Base-by-base conservation (phyloP, 2,113 vertebrate genomes). In the Chaenogobius annularis region DNA sequence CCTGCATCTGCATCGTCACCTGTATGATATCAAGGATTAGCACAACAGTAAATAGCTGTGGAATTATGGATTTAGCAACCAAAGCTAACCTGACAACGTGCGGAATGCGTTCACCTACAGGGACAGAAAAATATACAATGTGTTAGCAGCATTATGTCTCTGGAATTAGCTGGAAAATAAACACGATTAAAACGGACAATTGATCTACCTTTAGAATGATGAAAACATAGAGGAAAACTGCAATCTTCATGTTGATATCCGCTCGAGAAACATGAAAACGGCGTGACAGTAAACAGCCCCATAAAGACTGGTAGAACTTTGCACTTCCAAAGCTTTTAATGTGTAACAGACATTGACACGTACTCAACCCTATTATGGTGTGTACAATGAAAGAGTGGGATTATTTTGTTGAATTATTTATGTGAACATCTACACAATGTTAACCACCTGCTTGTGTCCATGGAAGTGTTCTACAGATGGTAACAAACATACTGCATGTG, bases 1-100 rank as follows among this genome's bases (percentile, higher is more conserved):
- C 91, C 92, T 65, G 82, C 84, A 77, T 92, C 92, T 70, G 77
- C 87, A 73, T 88, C 52, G 17, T 81, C 70, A 73, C 56, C 92
- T 92, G 66, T 8, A 77, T 40, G 13, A 67, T 5, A 74, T 7
- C n/a, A 7, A 10, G 7, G 15, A 73, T 61, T 71, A 1, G 13
- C n/a, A 20, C 50, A 20, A 54, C 50, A 54, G 19, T n/a, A n/a
- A 54, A 54, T 20, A n/a, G 19, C 50, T 52, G 7, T n/a, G 7
- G 7, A 54, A 54, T 58, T 35, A 61, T 31, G 12, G 12, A 26
- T 17, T 9, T 61, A 61, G 58, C 7, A 9, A 61, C 2, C 8
- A 23, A 13, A 58, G 83, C 74, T 10, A 81, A 93, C 92, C 87
- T 3, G 48, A 59, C 14, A 7, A 19, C 46, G 77, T 66, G 0